Evolutionary conservation across 2,888 invertebrate species (phyloP).

Genomic region (Tuberolachnus salignus): DNA sequence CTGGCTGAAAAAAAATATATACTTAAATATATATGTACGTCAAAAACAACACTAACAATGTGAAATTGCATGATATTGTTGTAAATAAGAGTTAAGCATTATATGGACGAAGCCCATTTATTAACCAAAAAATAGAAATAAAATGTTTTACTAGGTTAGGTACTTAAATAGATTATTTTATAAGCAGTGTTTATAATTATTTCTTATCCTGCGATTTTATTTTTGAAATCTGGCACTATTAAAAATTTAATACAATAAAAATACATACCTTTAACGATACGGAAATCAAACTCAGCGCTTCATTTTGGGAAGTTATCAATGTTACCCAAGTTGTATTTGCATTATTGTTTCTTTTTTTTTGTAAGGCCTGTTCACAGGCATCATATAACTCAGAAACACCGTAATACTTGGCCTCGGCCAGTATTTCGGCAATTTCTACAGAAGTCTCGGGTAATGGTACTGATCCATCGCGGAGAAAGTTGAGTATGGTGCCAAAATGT

Average conservation of each 20-base stretch:
- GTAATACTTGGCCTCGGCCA: constrained; percentile 96
- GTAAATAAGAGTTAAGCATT: too few species aligned
- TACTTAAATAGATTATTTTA: too few species aligned
- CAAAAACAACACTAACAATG: background rate
- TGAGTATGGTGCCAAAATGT: constrained; percentile 94
- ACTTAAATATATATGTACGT: constrained; percentile 57
- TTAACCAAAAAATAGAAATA: too few species aligned
- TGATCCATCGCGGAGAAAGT: constrained; percentile 92
- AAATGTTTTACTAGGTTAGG: too few species aligned
- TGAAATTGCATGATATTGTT: background rate
- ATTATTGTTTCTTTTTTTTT: constrained; percentile 80
- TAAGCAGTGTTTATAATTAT: too few species aligned
- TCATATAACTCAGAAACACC: constrained; percentile 87
- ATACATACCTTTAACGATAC: constrained; percentile 74
- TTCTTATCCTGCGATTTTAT: too few species aligned
- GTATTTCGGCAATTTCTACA: constrained; percentile 87
- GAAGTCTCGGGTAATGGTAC: constrained; percentile 90
- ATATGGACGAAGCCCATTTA: too few species aligned
- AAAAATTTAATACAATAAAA: background rate
- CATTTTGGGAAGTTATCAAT: constrained; percentile 89
- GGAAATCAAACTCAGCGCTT: constrained; percentile 83
- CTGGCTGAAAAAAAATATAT: constrained; percentile 71
- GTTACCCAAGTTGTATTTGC: constrained; percentile 90
- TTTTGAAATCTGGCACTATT: too few species aligned
- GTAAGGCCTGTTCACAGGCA: constrained; percentile 85